Evolutionary conservation across 92 coral and sea anemone species (phyloP).

Genomic region (Anthopleura xanthogrammica): DNA sequence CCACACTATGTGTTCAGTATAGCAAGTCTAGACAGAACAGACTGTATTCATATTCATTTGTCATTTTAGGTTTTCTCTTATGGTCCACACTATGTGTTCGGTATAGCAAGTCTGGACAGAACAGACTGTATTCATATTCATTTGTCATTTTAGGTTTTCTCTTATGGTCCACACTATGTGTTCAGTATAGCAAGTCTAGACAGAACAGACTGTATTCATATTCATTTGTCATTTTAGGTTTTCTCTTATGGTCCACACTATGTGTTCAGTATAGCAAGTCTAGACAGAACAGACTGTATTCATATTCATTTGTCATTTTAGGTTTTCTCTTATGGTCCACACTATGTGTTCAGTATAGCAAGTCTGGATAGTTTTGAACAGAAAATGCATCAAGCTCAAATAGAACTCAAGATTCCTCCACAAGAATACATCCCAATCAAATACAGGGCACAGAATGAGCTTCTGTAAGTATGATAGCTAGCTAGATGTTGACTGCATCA

Average conservation of each 20-base stretch:
- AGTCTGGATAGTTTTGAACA: slow-evolving; percentile 95
- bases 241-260: slow-evolving; percentile 86
- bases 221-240: slow-evolving; percentile 33
- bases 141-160: slow-evolving; percentile 34
- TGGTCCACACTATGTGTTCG: slow-evolving; percentile 75
- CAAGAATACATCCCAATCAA: slow-evolving; percentile 82
- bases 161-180: slow-evolving; percentile 81
- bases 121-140: too few relatives aligned
- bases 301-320: slow-evolving; percentile 7
- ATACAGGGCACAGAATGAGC: slow-evolving; percentile 87
- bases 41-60: too few relatives aligned
- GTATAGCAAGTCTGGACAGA: slow-evolving; percentile 89
- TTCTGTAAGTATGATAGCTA: slow-evolving; percentile 63
- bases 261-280: slow-evolving; percentile 75
- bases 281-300: slow-evolving; percentile 37
- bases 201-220: slow-evolving; percentile 30
- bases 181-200: slow-evolving; percentile 85
- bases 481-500: too few relatives aligned
- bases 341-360: slow-evolving; percentile 87
- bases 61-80: slow-evolving; percentile 49
- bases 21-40: slow-evolving; percentile 74
- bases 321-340: slow-evolving; percentile 89
- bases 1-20: slow-evolving; percentile 76
- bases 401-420: slow-evolving; percentile 77
- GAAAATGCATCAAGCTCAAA: slow-evolving; percentile 85